Percentiles rank a stretch among this genome's conserved stretches.
Evolutionary conservation across 2,797 vertebrate species (phyloP).

Genomic region (Leptoclinus maculatus): DNA sequence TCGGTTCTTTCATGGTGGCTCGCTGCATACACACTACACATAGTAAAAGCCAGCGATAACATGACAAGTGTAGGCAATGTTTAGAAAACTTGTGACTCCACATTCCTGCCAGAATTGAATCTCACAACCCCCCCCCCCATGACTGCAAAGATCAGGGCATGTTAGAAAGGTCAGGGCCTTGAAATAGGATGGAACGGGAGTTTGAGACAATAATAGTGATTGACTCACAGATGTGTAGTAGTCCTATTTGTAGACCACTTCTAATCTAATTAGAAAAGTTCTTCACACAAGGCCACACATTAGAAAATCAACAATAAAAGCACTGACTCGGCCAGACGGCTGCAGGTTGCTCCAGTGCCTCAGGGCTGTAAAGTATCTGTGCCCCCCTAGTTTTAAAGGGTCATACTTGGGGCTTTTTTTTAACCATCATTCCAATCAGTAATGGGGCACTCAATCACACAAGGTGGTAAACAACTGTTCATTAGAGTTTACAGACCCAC

Average conservation of each 20-base stretch:
- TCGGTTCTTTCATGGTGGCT: background rate
- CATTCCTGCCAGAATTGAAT: constrained; percentile 49
- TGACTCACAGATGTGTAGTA: background rate
- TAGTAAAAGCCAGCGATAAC: background rate
- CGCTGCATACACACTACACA: background rate
- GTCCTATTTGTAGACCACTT: background rate
- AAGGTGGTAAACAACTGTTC: background rate
- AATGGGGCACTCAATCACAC: background rate
- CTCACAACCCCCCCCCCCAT: constrained; percentile 1
- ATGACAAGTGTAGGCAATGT: constrained; percentile 25
- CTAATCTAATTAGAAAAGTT: background rate
- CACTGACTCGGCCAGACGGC: constrained; percentile 1
- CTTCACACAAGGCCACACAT: background rate
- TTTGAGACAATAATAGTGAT: constrained; percentile 1
- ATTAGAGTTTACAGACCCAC: background rate
- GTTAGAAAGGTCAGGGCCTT: constrained; percentile 12
- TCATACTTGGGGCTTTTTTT: background rate
- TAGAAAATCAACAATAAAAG: background rate
- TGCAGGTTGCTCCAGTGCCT: background rate
- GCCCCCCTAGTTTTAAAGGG: background rate
- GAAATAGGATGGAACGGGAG: constrained; percentile 14
- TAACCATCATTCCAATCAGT: background rate
- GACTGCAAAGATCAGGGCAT: constrained; percentile 11
- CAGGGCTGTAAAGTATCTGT: background rate
- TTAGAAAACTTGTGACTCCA: constrained; percentile 50